phyloP scores from a whole-genome alignment of 2,797 vertebrate genomes.

The Percopsis omiscomaycus region DNA sequence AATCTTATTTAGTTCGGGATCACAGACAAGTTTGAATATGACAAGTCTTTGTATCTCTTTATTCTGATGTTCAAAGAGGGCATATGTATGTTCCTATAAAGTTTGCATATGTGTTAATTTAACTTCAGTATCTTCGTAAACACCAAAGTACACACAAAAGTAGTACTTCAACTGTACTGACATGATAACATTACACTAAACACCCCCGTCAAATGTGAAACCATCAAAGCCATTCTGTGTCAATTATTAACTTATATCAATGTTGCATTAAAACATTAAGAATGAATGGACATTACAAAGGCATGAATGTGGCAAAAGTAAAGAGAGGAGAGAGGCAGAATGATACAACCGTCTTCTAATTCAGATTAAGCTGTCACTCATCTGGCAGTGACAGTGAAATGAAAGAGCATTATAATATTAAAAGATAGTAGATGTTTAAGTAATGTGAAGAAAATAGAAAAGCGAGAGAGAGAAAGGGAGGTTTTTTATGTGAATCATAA shows the following conservation, averaged over 20 bases:
- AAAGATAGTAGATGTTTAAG: slow-evolving; percentile 41
- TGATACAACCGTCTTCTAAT: slow-evolving; percentile 38
- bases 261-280: slow-evolving; percentile 62
- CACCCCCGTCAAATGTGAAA: slow-evolving; percentile 29
- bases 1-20: slow-evolving; percentile 11
- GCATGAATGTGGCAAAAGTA: slow-evolving; percentile 39
- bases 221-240: slow-evolving; percentile 43
- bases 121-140: neutral
- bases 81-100: neutral
- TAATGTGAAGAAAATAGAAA: slow-evolving; percentile 14
- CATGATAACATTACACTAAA: slow-evolving; percentile 18
- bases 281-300: slow-evolving; percentile 50
- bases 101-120: neutral
- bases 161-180: neutral
- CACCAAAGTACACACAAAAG: neutral
- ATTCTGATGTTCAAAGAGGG: neutral
- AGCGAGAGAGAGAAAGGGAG: slow-evolving; percentile 4
- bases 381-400: slow-evolving; percentile 20
- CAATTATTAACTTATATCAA: slow-evolving; percentile 62
- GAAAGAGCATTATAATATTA: slow-evolving; percentile 36
- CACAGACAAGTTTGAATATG: slow-evolving; percentile 10
- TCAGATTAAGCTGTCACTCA: slow-evolving; percentile 54
- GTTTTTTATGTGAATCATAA: slow-evolving; percentile 11
- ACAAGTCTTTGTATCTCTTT: neutral
- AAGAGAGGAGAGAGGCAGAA: slow-evolving; percentile 2